Evolutionary conservation across 2,113 vertebrate species (phyloP).

Genomic region (Crypturellus undulatus): DNA sequence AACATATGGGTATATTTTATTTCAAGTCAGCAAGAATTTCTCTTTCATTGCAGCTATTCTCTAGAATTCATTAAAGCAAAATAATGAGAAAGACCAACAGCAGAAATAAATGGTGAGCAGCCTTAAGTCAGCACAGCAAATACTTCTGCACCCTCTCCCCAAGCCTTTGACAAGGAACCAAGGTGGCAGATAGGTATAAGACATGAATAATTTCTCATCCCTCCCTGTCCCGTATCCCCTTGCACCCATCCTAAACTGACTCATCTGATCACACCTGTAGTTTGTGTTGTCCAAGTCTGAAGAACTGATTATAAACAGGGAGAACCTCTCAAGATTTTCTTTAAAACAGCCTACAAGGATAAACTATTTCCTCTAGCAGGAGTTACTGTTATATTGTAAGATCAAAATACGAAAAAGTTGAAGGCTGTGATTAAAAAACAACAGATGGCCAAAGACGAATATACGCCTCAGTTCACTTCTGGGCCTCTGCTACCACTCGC

Average conservation of each 20-base stretch:
- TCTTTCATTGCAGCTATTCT: background rate
- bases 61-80: background rate
- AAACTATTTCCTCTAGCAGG: background rate
- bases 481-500: background rate
- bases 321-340: background rate
- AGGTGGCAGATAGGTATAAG: background rate
- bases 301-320: background rate
- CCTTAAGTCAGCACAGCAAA: background rate
- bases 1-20: slow-evolving; percentile 31
- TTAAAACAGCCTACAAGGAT: background rate
- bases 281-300: background rate
- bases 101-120: background rate
- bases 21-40: background rate
- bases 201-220: background rate
- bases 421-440: background rate
- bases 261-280: background rate
- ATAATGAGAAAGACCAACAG: background rate
- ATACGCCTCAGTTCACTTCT: slow-evolving; percentile 47
- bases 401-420: background rate
- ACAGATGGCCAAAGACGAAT: slow-evolving; percentile 49
- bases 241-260: background rate
- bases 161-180: background rate
- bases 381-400: background rate
- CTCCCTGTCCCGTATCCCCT: background rate
- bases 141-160: background rate